Conservation (phyloP, 2,113 vertebrate species). For the Okapia johnstoni region DNA sequence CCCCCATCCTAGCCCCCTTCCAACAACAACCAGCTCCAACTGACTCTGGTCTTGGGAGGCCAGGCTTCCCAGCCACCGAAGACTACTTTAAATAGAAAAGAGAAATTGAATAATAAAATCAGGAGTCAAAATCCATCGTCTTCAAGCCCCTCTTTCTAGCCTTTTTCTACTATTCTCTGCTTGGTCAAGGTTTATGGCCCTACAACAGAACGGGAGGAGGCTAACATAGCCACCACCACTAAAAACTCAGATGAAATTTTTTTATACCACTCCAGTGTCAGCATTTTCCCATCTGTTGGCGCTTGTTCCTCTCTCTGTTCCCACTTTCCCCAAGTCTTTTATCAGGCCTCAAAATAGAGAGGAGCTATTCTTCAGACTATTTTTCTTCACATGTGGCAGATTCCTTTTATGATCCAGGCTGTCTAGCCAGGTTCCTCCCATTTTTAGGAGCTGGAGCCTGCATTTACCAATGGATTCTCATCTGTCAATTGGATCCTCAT, state of each 20-base stretch:
- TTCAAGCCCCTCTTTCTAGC: slow-evolving; percentile 80
- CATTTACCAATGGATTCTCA: slow-evolving; percentile 44
- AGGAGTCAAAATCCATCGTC: slow-evolving; percentile 78
- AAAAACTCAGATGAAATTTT: slow-evolving; percentile 20
- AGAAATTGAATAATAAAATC: slow-evolving; percentile 80
- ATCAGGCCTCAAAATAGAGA: slow-evolving; percentile 48
- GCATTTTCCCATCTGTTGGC: slow-evolving; percentile 58
- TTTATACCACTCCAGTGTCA: slow-evolving; percentile 48
- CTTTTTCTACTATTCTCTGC: slow-evolving; percentile 68
- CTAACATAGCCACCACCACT: slow-evolving; percentile 17
- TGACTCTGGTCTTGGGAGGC: slow-evolving; percentile 78
- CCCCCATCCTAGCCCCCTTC: slow-evolving; percentile 53
- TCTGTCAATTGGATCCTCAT: slow-evolving; percentile 45
- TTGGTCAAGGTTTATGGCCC: slow-evolving; percentile 54
- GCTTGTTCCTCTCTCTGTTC: slow-evolving; percentile 5
- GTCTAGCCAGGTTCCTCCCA: slow-evolving; percentile 20
- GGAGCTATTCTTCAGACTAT: slow-evolving; percentile 49
- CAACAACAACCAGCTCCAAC: slow-evolving; percentile 71
- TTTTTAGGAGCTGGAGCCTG: slow-evolving; percentile 53
- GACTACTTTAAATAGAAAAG: slow-evolving; percentile 78
- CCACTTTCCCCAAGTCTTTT: slow-evolving; percentile 20
- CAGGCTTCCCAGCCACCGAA: slow-evolving; percentile 75
- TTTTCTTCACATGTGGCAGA: slow-evolving; percentile 49
- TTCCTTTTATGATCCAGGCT: slow-evolving; percentile 3
- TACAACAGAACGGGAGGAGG: slow-evolving; percentile 34